Conservation (phyloP, 2,797 vertebrate genomes). For the Triplophysa yarkandensis region DNA sequence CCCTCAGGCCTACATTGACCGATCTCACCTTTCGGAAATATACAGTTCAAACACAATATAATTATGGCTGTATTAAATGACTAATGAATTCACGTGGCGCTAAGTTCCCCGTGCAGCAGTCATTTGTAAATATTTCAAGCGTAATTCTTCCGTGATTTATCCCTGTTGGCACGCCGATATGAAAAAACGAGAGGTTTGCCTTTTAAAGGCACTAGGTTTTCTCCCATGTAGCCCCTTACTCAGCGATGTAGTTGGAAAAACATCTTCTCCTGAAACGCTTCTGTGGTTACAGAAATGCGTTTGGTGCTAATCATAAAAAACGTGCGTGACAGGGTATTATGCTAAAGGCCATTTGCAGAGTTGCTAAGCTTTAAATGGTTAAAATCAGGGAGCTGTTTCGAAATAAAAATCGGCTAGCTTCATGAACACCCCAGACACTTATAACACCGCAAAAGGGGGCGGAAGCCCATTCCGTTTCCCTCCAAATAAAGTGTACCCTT, state of each 20-base stretch:
- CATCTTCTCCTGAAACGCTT: conserved; percentile 42
- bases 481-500: conserved; percentile 86
- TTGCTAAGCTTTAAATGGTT: conserved; percentile 67
- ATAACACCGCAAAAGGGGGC: conserved; percentile 73
- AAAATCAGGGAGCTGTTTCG: conserved; percentile 72
- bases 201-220: conserved; percentile 37
- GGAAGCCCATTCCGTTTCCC: conserved; percentile 79
- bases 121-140: conserved; percentile 57
- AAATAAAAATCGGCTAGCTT: conserved; percentile 63
- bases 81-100: conserved; percentile 64
- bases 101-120: conserved; percentile 35
- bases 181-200: conserved; percentile 29
- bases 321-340: conserved; percentile 44
- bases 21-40: conserved; percentile 72
- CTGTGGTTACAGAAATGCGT: conserved; percentile 23
- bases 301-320: conserved; percentile 26
- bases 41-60: conserved; percentile 78
- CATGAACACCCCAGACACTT: conserved; percentile 75
- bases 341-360: conserved; percentile 45
- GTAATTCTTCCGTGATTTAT: conserved; percentile 42
- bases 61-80: conserved; percentile 74
- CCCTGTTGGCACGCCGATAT: not conserved
- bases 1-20: conserved; percentile 71
- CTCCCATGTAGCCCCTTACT: conserved; percentile 11
- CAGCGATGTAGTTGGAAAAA: not conserved